Conservation (phyloP, 2,113 vertebrate genomes). For the Cephalopholis sonnerati region DNA sequence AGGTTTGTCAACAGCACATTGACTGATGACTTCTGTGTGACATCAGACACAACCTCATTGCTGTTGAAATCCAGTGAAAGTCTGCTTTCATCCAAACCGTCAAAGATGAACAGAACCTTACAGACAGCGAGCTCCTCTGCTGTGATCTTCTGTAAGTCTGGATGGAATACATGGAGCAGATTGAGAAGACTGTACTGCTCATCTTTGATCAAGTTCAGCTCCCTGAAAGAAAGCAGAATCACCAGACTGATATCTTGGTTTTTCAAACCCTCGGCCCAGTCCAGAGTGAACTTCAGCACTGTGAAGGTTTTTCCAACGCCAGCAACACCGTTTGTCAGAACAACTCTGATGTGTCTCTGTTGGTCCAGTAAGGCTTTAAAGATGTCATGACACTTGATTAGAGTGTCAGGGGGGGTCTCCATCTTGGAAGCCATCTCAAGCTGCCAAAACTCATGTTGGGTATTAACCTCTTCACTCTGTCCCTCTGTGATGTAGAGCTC, state of each 20-base stretch:
- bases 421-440: too few species aligned
- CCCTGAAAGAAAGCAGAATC: slow-evolving; percentile 34
- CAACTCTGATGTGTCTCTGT: too few species aligned
- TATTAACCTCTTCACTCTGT: too few species aligned
- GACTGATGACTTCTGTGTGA: slow-evolving; percentile 30
- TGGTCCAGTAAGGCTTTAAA: too few species aligned
- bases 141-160: background rate
- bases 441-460: too few species aligned
- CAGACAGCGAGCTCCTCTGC: slow-evolving; percentile 16
- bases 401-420: too few species aligned
- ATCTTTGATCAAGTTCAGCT: slow-evolving; percentile 7
- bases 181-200: background rate
- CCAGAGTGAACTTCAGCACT: slow-evolving; percentile 3
- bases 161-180: slow-evolving; percentile 26
- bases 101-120: slow-evolving; percentile 44
- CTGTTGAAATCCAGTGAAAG: slow-evolving; percentile 13
- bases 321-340: too few species aligned
- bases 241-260: slow-evolving; percentile 9
- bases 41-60: accelerated
- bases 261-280: background rate
- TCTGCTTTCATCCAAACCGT: slow-evolving; percentile 53
- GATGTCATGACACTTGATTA: too few species aligned
- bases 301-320: slow-evolving; percentile 10
- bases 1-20: slow-evolving; percentile 36
- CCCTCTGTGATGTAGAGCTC: too few species aligned